Percentiles rank a stretch among this genome's conserved stretches.
Evolutionary conservation across 2,797 vertebrate genomes (phyloP).

Genomic region (Leucoraja ocellata): DNA sequence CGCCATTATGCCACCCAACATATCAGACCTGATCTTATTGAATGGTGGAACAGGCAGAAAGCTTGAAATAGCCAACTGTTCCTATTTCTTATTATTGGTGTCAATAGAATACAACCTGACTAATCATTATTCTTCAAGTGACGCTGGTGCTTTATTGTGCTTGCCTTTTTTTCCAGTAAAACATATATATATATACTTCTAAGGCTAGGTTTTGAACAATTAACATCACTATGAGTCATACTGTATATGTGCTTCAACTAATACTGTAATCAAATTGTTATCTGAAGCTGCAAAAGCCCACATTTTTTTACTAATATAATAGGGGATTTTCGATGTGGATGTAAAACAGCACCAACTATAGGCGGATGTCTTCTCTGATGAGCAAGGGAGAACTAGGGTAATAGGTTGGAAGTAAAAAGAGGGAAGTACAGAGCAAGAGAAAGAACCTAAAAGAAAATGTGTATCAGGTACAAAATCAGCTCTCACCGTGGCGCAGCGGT

Average conservation of each 20-base stretch:
- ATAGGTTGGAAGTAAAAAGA: background rate
- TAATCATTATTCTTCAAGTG: background rate
- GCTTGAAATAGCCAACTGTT: background rate
- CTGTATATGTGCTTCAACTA: background rate
- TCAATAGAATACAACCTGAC: background rate
- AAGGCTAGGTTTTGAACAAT: background rate
- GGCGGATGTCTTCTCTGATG: background rate
- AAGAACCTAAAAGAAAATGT: background rate
- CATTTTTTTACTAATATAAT: background rate
- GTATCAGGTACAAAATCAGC: background rate
- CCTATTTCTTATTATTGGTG: background rate
- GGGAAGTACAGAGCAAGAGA: background rate
- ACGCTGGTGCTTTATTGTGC: background rate
- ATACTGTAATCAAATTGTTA: background rate
- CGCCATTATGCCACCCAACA: no score
- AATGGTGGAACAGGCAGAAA: background rate
- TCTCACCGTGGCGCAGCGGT: no score
- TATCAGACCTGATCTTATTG: no score
- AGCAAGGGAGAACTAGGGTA: background rate
- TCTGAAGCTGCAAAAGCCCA: background rate
- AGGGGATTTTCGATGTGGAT: slow-evolving; percentile 17
- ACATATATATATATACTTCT: background rate
- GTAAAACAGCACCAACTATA: slow-evolving; percentile 9
- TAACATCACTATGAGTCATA: slow-evolving; percentile 15
- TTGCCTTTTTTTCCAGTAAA: background rate